These are phyloP conservation scores for Sebastolobus alascanus DNA, from an alignment of 2,797 vertebrate species.

Conservation along the genomic window DNA sequence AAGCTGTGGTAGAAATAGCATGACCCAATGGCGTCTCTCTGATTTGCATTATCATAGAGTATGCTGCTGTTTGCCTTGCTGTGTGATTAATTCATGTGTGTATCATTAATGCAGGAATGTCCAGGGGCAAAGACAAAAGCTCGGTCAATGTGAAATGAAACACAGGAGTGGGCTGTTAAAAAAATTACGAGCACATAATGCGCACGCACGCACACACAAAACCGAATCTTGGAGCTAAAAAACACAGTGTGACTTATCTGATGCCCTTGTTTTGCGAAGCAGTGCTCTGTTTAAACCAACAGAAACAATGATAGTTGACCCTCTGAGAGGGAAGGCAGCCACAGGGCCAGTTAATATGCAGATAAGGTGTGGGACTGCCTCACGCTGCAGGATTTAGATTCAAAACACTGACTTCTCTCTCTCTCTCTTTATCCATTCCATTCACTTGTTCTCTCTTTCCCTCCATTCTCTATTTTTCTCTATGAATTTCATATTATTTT, in stretches of 20 bases:
- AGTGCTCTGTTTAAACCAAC: slow-evolving; percentile 73
- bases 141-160: slow-evolving; percentile 79
- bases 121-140: slow-evolving; percentile 85
- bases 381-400: slow-evolving; percentile 67
- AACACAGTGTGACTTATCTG: slow-evolving; percentile 67
- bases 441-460: slow-evolving; percentile 34
- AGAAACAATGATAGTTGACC: slow-evolving; percentile 77
- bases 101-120: slow-evolving; percentile 85
- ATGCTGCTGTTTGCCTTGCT: slow-evolving; percentile 77
- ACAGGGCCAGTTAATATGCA: slow-evolving; percentile 80
- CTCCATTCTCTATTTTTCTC: slow-evolving; percentile 43
- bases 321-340: slow-evolving; percentile 70
- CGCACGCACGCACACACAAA: slow-evolving; percentile 44
- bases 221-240: slow-evolving; percentile 41
- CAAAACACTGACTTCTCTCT: slow-evolving; percentile 42
- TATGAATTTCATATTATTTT: slow-evolving; percentile 59
- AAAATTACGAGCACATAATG: slow-evolving; percentile 41
- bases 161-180: slow-evolving; percentile 52
- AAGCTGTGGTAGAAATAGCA: slow-evolving; percentile 66
- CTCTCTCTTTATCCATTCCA: slow-evolving; percentile 40
- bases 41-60: slow-evolving; percentile 78
- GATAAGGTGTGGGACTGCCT: slow-evolving; percentile 71
- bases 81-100: slow-evolving; percentile 85
- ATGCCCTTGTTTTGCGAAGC: slow-evolving; percentile 74
- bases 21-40: slow-evolving; percentile 69